Conservation (phyloP, 2,113 vertebrate genomes). For the Cygnus buccinator region DNA sequence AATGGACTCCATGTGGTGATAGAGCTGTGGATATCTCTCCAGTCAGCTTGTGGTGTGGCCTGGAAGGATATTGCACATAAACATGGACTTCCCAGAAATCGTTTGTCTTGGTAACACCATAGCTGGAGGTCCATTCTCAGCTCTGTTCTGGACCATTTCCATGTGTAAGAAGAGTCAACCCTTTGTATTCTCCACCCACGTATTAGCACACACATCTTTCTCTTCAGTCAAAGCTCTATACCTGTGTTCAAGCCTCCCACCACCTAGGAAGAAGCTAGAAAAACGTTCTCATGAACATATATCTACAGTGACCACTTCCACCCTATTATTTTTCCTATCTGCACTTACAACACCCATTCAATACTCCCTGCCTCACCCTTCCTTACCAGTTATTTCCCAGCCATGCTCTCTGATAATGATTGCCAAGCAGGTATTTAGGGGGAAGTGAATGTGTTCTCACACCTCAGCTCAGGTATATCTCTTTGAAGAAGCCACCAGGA, state of each 20-base stretch:
- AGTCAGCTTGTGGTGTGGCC: neutral
- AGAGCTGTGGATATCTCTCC: neutral
- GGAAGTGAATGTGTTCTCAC: neutral
- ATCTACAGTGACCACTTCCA: neutral
- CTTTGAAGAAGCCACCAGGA: neutral
- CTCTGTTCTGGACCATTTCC: neutral
- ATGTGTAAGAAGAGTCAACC: accelerated
- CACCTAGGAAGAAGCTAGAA: neutral
- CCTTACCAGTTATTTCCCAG: neutral
- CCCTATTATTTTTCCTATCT: neutral
- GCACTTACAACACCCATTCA: neutral
- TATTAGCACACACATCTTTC: neutral
- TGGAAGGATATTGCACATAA: neutral
- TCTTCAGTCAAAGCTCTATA: neutral
- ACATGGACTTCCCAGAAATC: neutral
- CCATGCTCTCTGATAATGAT: neutral
- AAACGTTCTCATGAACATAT: neutral
- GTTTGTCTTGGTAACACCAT: neutral
- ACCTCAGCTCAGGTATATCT: neutral
- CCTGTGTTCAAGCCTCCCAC: neutral
- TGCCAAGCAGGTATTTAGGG: neutral
- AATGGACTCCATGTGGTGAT: too few relatives aligned
- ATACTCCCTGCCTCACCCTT: neutral
- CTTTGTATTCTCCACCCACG: neutral
- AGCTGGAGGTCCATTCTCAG: neutral